Base-by-base conservation (phyloP, 2,888 invertebrate species). In the Cenopis cana region DNA sequence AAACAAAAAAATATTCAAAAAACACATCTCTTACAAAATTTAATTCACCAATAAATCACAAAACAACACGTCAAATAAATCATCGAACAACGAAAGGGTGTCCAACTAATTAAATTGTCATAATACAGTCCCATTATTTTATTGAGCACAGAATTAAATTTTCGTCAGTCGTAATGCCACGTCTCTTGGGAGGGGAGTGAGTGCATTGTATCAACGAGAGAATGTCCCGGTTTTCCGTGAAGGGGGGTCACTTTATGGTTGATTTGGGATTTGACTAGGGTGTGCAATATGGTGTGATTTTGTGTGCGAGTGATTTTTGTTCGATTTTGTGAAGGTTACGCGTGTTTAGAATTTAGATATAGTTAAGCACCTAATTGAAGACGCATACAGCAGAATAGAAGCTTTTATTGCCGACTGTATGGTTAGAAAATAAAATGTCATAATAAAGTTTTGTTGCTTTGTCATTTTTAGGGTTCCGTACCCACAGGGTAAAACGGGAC, bases 81-180 rank as follows among this genome's bases (percentile, higher is more conserved):
- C 75, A 76, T 74, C 75, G 69, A 67, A 36, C 52, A 73, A 74
- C 69, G 68, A 74, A 81, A 81, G 78, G 82, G 82, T 78, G 78
- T 78, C 79, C 76, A 74, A 61, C 79, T 84, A 85, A 88, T 88
- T 85, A 82, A 87, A 88, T 88, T 85, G 86, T 87, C 85, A 88
- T 87, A 86, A 88, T 86, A 80, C 82, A 78, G 77, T 80, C 74
- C 85, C 85, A 87, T 89, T 89, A 89, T 89, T 88, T 88, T 89
- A 89, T 88, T 88, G 89, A 84, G 84, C 78, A 29, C 71, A 38
- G 80, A 89, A 90, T 89, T 90, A 88, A 89, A 90, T 89, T 89
- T 85, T 82, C 77, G 76, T 76, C 77, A 77, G 73, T 74, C 77
- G 82, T 86, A 86, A 88, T 88, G 86, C 81, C 83, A 80, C 14